Base-by-base conservation (phyloP, 2,888 invertebrate genomes). In the Agrypnus murinus region DNA sequence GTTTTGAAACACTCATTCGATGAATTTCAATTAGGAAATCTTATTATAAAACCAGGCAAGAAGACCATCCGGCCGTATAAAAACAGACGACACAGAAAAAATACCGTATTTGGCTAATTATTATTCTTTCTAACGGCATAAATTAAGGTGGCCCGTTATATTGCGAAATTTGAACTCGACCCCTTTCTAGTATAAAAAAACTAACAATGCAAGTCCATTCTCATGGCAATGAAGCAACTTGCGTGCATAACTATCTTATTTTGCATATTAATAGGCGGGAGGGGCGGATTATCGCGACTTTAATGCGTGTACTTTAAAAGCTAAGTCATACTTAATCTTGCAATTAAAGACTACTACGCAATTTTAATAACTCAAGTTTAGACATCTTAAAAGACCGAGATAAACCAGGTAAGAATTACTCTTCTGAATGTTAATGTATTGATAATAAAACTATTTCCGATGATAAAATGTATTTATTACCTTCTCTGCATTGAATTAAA, bases 151-250 rank as follows among this genome's bases (percentile, higher is more conserved):
- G 36, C 63, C 59, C 46, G 63, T 62, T 60, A 59, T 71, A 36
- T 69, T 74, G 71, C 70, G 72, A 75, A 75, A 75, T 62, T 65
- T 73, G 75, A 75, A 75, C 75, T 75, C 75, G 74, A 74, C 75
- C 75, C 71, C 73, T 63, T 75, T 75, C 50, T 63, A 9, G n/a
- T n/a, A n/a, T n/a, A n/a, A n/a, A n/a, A 62, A 45, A 50, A 68
- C 69, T 63, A 72, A 73, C 70, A 68, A 62, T 65, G 31, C 60
- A 57, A 50, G 48, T 60, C 58, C 67, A 67, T 73, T 70, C 60
- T 62, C 67, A 65, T 69, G 65, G 38, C 65, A 59, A 38, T 60
- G 46, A 40, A 69, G 62, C 64, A 55, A 55, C 36, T 25, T 38
- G 55, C 55, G 55, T 55, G 55, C 55, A 34, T 34, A 50, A 50